A percentile compares a stretch with the other conserved stretches of the same genome.
phyloP scores from a whole-genome alignment of 2,113 vertebrate species.

The Platysternon megacephalum region DNA sequence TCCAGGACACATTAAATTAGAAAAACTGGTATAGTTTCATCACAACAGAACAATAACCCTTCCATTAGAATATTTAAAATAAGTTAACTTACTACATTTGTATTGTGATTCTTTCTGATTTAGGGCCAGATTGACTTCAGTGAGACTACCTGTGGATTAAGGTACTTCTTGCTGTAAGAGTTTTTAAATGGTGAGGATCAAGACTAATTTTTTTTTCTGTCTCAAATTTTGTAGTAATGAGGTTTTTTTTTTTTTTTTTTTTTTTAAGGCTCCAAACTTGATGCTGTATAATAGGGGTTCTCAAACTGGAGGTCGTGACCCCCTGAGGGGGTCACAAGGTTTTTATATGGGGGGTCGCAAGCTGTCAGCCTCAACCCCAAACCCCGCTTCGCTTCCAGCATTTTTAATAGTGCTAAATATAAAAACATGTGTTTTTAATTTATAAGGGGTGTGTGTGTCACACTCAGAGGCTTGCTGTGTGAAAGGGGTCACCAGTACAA shows the following conservation, averaged over 20 bases:
- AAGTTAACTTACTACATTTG: background rate
- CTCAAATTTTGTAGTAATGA: too few species aligned
- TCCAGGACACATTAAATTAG: slow-evolving; percentile 59
- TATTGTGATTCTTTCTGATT: background rate
- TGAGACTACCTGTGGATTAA: background rate
- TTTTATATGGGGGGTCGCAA: too few species aligned
- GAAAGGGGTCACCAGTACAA: too few species aligned
- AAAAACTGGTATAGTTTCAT: slow-evolving; percentile 56
- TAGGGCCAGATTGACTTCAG: background rate
- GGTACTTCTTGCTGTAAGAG: slow-evolving; percentile 13
- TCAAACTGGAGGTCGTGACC: too few species aligned
- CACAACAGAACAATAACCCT: slow-evolving; percentile 29
- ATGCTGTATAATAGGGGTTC: background rate
- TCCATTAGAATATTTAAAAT: background rate
- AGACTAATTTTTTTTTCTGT: background rate
- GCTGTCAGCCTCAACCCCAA: too few species aligned
- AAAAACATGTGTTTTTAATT: too few species aligned
- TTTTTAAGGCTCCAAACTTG: background rate
- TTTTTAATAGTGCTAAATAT: too few species aligned
- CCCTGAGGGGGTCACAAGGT: too few species aligned
- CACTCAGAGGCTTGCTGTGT: too few species aligned
- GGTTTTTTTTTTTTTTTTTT: too few species aligned
- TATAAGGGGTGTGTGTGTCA: too few species aligned
- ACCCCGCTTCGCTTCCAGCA: too few species aligned
- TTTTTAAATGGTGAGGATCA: background rate